Evolutionary conservation across 2,888 invertebrate species (phyloP).

Genomic region (Dicranocentrus wangi): DNA sequence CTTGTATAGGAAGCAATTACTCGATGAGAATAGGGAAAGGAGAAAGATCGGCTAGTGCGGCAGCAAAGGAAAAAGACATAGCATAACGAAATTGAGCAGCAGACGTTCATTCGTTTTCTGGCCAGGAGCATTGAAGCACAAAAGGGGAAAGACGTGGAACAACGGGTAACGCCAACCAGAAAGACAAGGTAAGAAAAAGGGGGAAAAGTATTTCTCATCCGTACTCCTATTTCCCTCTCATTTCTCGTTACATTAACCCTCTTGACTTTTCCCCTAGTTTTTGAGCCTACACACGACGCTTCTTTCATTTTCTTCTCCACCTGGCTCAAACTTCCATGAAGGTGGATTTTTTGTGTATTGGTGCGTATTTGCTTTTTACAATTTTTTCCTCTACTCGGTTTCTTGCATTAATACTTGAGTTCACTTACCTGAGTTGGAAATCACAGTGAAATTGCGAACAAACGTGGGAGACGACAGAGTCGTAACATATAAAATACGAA

Average conservation of each 20-base stretch:
- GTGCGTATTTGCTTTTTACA: neutral
- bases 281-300: neutral
- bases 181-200: neutral
- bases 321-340: too few species aligned
- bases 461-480: neutral
- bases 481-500: too few species aligned
- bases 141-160: constrained; percentile 8
- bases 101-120: constrained; percentile 58
- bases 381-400: neutral
- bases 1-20: constrained; percentile 46
- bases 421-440: neutral
- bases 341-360: too few species aligned
- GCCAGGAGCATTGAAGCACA: constrained; percentile 53
- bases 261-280: constrained; percentile 35
- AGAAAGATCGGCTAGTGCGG: neutral
- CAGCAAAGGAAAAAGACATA: neutral
- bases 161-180: neutral
- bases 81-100: constrained; percentile 56
- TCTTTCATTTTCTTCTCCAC: neutral
- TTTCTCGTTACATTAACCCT: constrained; percentile 55
- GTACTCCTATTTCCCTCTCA: constrained; percentile 28
- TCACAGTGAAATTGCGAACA: neutral
- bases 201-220: constrained; percentile 36
- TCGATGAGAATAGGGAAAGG: constrained; percentile 29
- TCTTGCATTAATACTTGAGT: neutral